Base-by-base conservation (phyloP, 2,888 invertebrate species). In the Stegana nigrithorax region DNA sequence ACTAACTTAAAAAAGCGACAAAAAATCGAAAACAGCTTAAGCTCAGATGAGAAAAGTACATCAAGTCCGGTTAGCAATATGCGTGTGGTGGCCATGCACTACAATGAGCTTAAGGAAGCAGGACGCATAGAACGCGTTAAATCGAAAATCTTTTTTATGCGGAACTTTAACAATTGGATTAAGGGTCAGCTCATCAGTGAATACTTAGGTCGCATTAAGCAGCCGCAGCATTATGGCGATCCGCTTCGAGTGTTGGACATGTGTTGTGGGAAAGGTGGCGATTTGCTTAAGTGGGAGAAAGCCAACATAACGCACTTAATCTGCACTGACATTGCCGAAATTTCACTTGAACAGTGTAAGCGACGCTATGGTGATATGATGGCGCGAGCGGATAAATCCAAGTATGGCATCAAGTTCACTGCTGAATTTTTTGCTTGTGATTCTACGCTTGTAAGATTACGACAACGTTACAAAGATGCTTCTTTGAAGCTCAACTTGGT, bases 81-180 rank as follows among this genome's bases (percentile, higher is more conserved):
- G 42, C 78, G 76, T 67, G 76, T 86, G 1, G 96, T 99, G 0
- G 97, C 97, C 1, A 90, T 92, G 3, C 98, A 99, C 86, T 99
- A 99, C 84, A 99, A 99, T 86, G 89, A 91, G 59, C 86, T 97
- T 8, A 91, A 93, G 84, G 94, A 96, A 72, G 91, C 91, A 75
- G 96, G 96, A 0, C 85, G 95, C 39, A 89, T 88, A 53, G 92
- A 92, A 73, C 89, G 99, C 53, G 91, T 91, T 70, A 91, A 94
- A 78, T 97, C 97, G 25, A 91, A 95, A 25, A 99, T 99, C 73
- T 93, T 95, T 77, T 92, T 93, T 83, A 89, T 99, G 87, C 89
- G 99, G 71, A 99, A 98, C 86, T 97, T 98, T 83, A 99, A 99
- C 85, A 99, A 99, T 85, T 99, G 98, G 98, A 91, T 97, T 12